Percentiles rank a stretch among this genome's conserved stretches.
Conservation (phyloP, 2,113 vertebrate genomes). For the Phylloscopus whistleri region DNA sequence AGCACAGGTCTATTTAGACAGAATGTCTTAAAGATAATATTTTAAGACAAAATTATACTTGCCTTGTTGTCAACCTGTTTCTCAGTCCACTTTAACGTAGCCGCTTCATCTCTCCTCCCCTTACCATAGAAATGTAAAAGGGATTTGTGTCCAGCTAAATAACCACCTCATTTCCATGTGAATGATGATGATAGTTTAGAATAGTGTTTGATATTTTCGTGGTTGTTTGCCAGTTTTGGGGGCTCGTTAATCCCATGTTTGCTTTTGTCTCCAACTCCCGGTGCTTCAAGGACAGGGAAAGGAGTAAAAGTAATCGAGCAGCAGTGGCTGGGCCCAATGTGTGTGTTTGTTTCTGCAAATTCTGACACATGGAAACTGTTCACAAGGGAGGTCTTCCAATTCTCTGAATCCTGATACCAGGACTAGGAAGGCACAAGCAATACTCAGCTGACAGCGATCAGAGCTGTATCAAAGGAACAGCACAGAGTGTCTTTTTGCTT, state of each 20-base stretch:
- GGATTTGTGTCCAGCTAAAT: background rate
- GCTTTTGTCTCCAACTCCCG: background rate
- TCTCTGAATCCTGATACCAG: background rate
- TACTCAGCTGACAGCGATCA: background rate
- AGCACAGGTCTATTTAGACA: background rate
- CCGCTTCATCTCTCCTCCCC: background rate
- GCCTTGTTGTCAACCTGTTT: background rate
- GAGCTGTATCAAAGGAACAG: background rate
- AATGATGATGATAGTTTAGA: background rate
- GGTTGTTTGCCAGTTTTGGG: background rate
- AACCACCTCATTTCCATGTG: background rate
- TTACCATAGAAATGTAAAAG: background rate
- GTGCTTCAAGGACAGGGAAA: background rate
- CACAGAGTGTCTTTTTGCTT: background rate
- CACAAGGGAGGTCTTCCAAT: background rate
- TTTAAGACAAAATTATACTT: background rate
- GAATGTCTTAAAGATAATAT: background rate
- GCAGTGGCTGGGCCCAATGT: background rate
- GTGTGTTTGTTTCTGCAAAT: background rate
- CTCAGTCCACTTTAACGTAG: background rate
- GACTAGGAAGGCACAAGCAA: background rate
- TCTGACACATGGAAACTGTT: background rate
- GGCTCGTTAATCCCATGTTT: background rate
- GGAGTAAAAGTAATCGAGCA: fast-evolving
- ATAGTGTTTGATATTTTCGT: background rate